phyloP scores from a whole-genome alignment of 1,140 invertebrate species.

The Caenorhabditis brenneri region DNA sequence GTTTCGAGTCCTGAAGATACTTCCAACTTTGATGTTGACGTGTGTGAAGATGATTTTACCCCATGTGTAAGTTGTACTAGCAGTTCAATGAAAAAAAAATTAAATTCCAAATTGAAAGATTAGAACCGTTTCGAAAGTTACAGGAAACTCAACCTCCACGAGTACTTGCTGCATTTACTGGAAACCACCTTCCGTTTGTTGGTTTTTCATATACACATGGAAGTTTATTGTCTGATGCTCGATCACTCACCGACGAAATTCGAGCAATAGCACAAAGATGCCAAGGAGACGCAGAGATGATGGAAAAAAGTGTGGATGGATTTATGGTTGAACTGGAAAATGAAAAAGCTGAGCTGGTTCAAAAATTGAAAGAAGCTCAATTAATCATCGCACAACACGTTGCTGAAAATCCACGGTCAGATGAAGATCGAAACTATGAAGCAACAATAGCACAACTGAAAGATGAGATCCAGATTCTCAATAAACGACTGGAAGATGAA shows the following conservation, averaged over 20 bases:
- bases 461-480: constrained; percentile 79
- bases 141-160: constrained; percentile 82
- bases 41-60: constrained; percentile 80
- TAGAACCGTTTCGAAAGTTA: constrained; percentile 72
- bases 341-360: constrained; percentile 21
- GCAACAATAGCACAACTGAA: constrained; percentile 84
- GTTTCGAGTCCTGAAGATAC: constrained; percentile 97
- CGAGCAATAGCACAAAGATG: background rate
- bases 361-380: constrained; percentile 36
- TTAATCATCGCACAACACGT: constrained; percentile 22
- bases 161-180: constrained; percentile 89
- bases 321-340: constrained; percentile 18
- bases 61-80: constrained; percentile 72
- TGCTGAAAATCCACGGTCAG: constrained; percentile 29
- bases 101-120: no score
- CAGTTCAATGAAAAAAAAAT: background rate
- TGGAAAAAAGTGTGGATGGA: constrained; percentile 27
- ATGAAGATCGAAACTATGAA: constrained; percentile 72
- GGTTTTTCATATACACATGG: constrained; percentile 83
- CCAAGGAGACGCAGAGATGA: constrained; percentile 25
- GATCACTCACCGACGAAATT: constrained; percentile 33
- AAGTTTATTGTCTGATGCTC: constrained; percentile 30
- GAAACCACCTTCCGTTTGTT: constrained; percentile 93
- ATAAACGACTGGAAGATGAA: constrained; percentile 74
- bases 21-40: constrained; percentile 98